Conservation (phyloP, 2,113 vertebrate genomes). For the Poecilia latipinna region DNA sequence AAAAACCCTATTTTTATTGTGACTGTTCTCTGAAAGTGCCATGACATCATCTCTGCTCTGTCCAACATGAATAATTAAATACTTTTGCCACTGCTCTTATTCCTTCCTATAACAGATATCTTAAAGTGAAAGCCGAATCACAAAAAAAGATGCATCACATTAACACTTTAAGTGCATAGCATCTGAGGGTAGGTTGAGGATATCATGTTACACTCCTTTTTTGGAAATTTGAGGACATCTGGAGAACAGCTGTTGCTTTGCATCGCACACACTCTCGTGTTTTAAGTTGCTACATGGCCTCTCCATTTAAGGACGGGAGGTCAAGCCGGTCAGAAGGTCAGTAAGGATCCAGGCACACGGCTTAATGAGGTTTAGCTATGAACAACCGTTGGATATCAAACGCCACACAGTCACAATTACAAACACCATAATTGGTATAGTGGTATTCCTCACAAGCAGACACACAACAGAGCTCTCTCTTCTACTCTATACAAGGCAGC, state of each 20-base stretch:
- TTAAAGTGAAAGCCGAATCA: neutral
- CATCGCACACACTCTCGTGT: constrained; percentile 36
- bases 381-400: constrained; percentile 67
- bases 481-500: constrained; percentile 70
- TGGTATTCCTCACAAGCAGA: constrained; percentile 22
- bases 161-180: neutral
- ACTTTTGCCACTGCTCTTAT: neutral
- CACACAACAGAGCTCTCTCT: constrained; percentile 44
- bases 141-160: neutral
- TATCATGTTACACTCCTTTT: constrained; percentile 17
- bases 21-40: too few relatives aligned
- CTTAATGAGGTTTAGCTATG: constrained; percentile 58
- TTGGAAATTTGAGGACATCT: constrained; percentile 60
- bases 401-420: constrained; percentile 48
- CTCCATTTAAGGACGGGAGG: constrained; percentile 21
- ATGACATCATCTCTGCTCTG: neutral
- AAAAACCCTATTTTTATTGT: too few relatives aligned
- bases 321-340: constrained; percentile 61
- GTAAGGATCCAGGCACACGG: constrained; percentile 45
- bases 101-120: neutral
- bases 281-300: constrained; percentile 41
- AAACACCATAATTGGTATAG: constrained; percentile 37
- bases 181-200: neutral
- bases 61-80: neutral
- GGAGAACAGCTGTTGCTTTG: constrained; percentile 73